Percentiles rank a stretch among this genome's conserved stretches.
These are phyloP conservation scores for Abramis brama DNA, from an alignment of 2,113 vertebrate genomes.

Conservation along the genomic window DNA sequence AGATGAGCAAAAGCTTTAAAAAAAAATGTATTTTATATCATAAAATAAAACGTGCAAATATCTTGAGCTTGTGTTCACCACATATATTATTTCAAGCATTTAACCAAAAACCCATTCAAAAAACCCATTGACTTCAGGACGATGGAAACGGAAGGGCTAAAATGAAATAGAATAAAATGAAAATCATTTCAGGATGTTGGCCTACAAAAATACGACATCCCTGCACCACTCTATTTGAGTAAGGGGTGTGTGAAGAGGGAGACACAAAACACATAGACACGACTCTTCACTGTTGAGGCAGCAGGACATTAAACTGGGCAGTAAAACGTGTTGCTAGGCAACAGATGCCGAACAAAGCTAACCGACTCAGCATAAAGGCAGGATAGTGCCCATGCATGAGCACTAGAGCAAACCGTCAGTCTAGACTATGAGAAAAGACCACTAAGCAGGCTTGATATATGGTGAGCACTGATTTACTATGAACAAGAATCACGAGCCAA, in stretches of 20 bases:
- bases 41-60: too few species aligned
- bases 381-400: background rate
- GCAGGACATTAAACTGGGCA: slow-evolving; percentile 50
- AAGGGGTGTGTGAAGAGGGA: background rate
- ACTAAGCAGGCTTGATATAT: background rate
- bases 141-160: too few species aligned
- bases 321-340: slow-evolving; percentile 73
- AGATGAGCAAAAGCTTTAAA: too few species aligned
- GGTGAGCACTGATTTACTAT: slow-evolving; percentile 15
- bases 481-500: background rate
- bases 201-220: too few species aligned
- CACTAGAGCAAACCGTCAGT: background rate
- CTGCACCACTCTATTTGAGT: too few species aligned
- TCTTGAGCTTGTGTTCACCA: too few species aligned
- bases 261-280: slow-evolving; percentile 29
- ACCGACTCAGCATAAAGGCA: slow-evolving; percentile 7
- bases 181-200: too few species aligned
- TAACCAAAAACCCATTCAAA: too few species aligned
- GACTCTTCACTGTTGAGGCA: slow-evolving; percentile 31
- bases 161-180: too few species aligned
- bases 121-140: too few species aligned
- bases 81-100: too few species aligned
- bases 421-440: background rate
- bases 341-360: slow-evolving; percentile 60
- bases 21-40: too few species aligned